A percentile compares a stretch with the other conserved stretches of the same genome.
Evolutionary conservation across 2,888 invertebrate species (phyloP).

Genomic region (Malthinus flaveolus): DNA sequence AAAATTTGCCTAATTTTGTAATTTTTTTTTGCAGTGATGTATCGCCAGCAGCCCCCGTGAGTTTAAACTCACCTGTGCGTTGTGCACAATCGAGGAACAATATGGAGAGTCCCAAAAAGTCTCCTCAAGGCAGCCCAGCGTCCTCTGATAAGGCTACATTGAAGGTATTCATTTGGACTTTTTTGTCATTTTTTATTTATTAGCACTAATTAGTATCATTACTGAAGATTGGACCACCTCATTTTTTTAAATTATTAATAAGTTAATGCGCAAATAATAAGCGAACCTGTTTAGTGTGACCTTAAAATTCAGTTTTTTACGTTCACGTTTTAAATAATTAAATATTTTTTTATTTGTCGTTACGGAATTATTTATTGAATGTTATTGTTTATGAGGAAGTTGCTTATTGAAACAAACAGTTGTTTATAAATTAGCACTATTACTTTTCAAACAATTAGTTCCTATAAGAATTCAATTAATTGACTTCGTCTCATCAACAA

Average conservation of each 20-base stretch:
- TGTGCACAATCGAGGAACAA: constrained; percentile 57
- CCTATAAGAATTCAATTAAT: no score
- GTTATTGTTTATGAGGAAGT: no score
- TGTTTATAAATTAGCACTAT: no score
- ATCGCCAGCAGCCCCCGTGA: constrained; percentile 65
- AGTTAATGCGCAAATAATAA: neutral
- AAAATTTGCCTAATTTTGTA: neutral
- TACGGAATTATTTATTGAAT: no score
- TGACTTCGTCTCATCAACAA: no score
- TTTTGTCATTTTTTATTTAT: neutral
- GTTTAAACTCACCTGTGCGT: constrained; percentile 60
- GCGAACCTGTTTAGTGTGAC: constrained; percentile 5
- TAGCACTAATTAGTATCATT: neutral
- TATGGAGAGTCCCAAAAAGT: constrained; percentile 63
- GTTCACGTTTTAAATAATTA: no score
- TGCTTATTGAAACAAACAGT: no score
- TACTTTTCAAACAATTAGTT: no score
- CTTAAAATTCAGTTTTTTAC: neutral
- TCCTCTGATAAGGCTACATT: constrained; percentile 57
- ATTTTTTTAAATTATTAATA: neutral
- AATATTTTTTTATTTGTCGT: no score
- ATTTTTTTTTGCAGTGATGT: constrained; percentile 60
- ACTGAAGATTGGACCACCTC: neutral
- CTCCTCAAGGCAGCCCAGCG: constrained; percentile 60
- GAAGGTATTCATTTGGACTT: constrained; percentile 41